Evolutionary conservation across 2,113 vertebrate species (phyloP).

Genomic region (Tautogolabrus adspersus): DNA sequence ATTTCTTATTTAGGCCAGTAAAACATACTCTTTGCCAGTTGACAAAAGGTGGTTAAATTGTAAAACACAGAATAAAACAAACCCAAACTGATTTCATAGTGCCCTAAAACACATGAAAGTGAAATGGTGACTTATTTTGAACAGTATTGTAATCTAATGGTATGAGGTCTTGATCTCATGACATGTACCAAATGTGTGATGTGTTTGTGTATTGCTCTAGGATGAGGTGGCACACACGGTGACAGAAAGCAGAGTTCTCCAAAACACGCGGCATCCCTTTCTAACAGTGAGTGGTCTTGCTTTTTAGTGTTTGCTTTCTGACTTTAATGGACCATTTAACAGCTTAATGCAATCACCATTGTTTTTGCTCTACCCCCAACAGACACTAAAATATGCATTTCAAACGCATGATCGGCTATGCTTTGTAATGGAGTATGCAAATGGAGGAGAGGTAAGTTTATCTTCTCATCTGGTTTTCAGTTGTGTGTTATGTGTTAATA

Average conservation of each 20-base stretch:
- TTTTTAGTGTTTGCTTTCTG: background rate
- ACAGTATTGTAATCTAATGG: background rate
- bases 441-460: slow-evolving; percentile 91
- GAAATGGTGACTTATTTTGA: background rate
- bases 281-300: slow-evolving; percentile 86
- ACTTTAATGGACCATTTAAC: background rate
- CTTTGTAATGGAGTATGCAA: slow-evolving; percentile 98
- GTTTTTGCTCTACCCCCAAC: background rate
- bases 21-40: too few relatives aligned
- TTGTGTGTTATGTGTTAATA: background rate
- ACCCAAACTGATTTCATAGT: too few relatives aligned
- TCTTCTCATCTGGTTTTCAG: background rate
- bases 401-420: slow-evolving; percentile 95
- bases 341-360: background rate
- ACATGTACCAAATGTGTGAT: background rate
- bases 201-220: slow-evolving; percentile 75
- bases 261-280: slow-evolving; percentile 95
- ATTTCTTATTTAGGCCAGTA: too few relatives aligned
- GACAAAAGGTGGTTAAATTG: too few relatives aligned
- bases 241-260: slow-evolving; percentile 95
- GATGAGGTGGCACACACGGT: slow-evolving; percentile 98
- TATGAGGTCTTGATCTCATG: background rate
- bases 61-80: too few relatives aligned
- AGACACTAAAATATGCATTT: slow-evolving; percentile 97
- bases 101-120: background rate